Base-by-base conservation (phyloP, 2,797 vertebrate genomes). In the Menidia menidia region DNA sequence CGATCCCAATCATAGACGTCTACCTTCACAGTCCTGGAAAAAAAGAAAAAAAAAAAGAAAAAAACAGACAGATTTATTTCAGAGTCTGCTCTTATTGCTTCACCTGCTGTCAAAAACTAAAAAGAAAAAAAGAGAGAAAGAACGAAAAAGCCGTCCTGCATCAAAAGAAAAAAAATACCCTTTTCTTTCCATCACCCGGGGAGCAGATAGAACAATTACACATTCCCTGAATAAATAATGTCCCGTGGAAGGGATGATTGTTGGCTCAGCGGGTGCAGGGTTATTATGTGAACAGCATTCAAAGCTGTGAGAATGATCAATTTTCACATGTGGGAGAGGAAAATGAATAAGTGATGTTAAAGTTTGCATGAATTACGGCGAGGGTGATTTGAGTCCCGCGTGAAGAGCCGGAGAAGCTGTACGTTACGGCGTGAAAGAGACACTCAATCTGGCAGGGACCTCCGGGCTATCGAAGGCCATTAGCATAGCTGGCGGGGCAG, bases 1-100 rank as follows among this genome's bases (percentile, higher is more conserved):
- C 97, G 92, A 87, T 98, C 97, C 97, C 97, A 98, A 92, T 98
- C 97, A 0, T 94, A 99, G 45, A 98, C 97, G 0, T 99, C 97
- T 62, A 99, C 94, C 91, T 98, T 98, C 90, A 99, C 97, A 0
- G 97, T 99, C 90, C 98, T 99, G 93, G n/a, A n/a, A n/a, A 78
- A 91, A 88, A 32, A 78, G 35, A 84, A 42, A 62, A 47, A 48
- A 6, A 78, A 91, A 88, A 32, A 78, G 35, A 84, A 42, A 62
- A 47, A 48, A 6, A 39, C 15, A 15, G 11, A 42, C 58, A 16
- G 47, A 64, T 14, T 70, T 43, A 35, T 50, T 67, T 60, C 18
- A 47, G 4, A 60, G 48, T 60, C 25, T 51, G n/a, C 16, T 71
- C 18, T 33, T 41, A 25, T 35, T 25, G 55, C 6, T 78, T 48